Evolutionary conservation across 2,113 vertebrate species (phyloP), one percentile per base, ranked within the genome.

Genomic region (Petrocephalus microphthalmus): DNA sequence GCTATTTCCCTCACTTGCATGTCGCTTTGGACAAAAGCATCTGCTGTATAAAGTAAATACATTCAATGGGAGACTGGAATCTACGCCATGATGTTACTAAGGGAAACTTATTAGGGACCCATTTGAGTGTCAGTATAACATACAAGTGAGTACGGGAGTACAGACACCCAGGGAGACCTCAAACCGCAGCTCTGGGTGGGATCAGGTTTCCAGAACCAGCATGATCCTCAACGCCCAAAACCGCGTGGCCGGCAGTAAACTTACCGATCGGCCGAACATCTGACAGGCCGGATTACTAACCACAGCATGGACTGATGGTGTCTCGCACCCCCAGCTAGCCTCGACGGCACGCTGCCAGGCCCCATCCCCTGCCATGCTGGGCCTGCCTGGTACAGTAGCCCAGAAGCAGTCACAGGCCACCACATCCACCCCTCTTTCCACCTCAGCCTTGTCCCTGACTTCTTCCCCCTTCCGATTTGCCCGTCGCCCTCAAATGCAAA

Each of bases 361-460:
- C 57, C 57, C 56, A 11, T 64, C 2, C 57, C 57, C 57, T 64
- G 57, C 25, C 57, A 11, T 2, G 25, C 52, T 33, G 20, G 52
- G 2, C 4, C 25, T 74, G 67, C n/a, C 67, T 5, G 67, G 29
- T n/a, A 64, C 22, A 17, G 64, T 22, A 54, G 49, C 78, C 78
- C 64, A 88, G 25, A 10, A 3, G 29, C 11, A 52, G 22, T 74
- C 29, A 7, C 33, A 29, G 29, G 22, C 51, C 33, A 49, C 19
- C 19, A 82, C 53, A 47, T 22, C 67, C 47, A 11, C 20, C 52
- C 5, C 83, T 84, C 54, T 88, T 84, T 91, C 87, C 78, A 90
- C 91, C 89, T 42, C 42, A 22, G 52, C 64, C 84, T 85, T 78
- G 87, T 37, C 11, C 74, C n/a, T 90, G 78, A 85, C 87, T 53